phyloP scores from a whole-genome alignment of 2,113 vertebrate species.

The Dunckerocampus dactyliophorus region DNA sequence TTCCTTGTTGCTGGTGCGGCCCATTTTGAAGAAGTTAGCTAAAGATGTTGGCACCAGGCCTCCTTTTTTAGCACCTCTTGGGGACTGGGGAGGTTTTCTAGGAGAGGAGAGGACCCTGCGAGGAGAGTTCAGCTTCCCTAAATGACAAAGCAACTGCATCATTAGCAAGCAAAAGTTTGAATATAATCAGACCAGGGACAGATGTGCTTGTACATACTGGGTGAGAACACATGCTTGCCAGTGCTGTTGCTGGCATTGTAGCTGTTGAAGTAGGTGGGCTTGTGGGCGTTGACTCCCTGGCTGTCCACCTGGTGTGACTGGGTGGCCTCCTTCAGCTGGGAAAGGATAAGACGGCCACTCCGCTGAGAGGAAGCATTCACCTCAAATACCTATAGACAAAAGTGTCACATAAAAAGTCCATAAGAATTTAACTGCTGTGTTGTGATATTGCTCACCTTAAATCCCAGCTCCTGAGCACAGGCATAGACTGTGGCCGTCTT shows the following conservation, averaged over 20 bases:
- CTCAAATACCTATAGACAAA: constrained; percentile 85
- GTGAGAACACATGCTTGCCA: constrained; percentile 56
- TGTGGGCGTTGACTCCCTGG: constrained; percentile 82
- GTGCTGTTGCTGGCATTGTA: constrained; percentile 50
- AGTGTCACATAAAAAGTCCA: background rate
- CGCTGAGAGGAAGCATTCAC: constrained; percentile 96
- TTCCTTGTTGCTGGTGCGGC: constrained; percentile 37
- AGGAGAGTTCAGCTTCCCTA: constrained; percentile 87
- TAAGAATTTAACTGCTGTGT: background rate
- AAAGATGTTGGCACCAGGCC: constrained; percentile 79
- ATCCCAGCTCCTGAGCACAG: constrained; percentile 95
- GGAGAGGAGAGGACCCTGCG: constrained; percentile 83
- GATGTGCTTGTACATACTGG: constrained; percentile 49
- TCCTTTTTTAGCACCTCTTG: constrained; percentile 75
- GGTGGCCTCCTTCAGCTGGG: constrained; percentile 95
- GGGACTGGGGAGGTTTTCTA: constrained; percentile 81
- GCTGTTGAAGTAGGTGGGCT: constrained; percentile 87
- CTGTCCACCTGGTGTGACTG: constrained; percentile 98
- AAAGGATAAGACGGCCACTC: constrained; percentile 90
- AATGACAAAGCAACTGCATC: background rate
- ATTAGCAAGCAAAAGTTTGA: no score
- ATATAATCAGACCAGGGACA: background rate
- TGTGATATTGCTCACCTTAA: constrained; percentile 79
- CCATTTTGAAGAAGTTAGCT: constrained; percentile 86
- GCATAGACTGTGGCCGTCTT: constrained; percentile 96